Percentiles rank a stretch among this genome's conserved stretches.
phyloP scores from a whole-genome alignment of 2,113 vertebrate genomes.

The Pterocles orientalis region DNA sequence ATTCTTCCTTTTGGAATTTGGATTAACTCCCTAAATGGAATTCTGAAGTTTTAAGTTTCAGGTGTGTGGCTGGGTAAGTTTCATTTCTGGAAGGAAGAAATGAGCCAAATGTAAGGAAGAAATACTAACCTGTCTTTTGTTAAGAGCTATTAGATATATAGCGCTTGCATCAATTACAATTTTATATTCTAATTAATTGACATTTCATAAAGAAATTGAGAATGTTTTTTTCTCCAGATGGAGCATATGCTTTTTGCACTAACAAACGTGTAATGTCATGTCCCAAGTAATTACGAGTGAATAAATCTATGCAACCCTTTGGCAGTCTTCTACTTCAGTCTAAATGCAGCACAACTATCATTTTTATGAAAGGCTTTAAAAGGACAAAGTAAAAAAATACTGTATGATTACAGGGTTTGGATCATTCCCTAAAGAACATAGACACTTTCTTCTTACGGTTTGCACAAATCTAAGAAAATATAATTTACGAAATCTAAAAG shows the following conservation, averaged over 20 bases:
- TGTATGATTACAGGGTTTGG: background rate
- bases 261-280: background rate
- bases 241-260: constrained; percentile 21
- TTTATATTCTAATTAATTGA: constrained; percentile 30
- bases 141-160: background rate
- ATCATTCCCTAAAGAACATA: background rate
- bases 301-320: constrained; percentile 1
- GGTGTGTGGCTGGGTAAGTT: background rate
- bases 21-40: constrained; percentile 1
- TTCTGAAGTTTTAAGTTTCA: constrained; percentile 13
- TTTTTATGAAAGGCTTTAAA: constrained; percentile 7
- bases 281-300: background rate
- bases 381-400: background rate
- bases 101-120: background rate
- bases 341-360: background rate
- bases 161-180: background rate
- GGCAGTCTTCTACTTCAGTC: background rate
- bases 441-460: background rate
- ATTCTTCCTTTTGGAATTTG: background rate
- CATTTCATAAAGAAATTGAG: background rate
- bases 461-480: constrained; percentile 13
- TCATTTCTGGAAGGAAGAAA: constrained; percentile 17
- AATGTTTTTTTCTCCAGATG: background rate
- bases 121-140: background rate
- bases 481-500: background rate